phyloP scores from a whole-genome alignment of 2,888 invertebrate species.

The Diloba caeruleocephala region DNA sequence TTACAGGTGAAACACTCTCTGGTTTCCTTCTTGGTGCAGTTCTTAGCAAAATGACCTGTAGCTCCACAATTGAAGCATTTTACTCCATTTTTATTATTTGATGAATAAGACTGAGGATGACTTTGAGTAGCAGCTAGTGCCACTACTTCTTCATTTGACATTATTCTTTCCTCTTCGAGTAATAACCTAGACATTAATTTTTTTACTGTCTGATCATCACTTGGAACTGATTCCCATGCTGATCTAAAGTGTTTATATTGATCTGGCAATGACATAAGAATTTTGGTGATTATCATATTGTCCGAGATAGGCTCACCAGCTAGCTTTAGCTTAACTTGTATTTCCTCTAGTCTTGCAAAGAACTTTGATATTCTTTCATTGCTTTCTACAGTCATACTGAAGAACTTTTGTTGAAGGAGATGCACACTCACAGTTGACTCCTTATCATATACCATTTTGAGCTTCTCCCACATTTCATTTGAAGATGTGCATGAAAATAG shows the following conservation, averaged over 20 bases:
- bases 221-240: conserved; percentile 1
- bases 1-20: neutral
- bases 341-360: neutral
- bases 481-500: neutral
- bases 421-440: neutral
- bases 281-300: neutral
- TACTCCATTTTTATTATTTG: neutral
- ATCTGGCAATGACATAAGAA: neutral
- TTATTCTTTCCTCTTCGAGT: conserved; percentile 2
- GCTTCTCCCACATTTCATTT: neutral
- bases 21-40: neutral
- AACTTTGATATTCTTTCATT: no score
- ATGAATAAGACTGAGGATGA: no score
- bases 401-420: neutral
- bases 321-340: neutral
- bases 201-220: neutral
- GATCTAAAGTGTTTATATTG: neutral
- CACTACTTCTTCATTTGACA: neutral
- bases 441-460: neutral
- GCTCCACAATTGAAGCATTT: neutral
- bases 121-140: neutral
- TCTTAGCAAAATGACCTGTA: neutral
- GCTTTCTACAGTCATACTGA: no score
- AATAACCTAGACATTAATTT: neutral
- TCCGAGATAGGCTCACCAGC: neutral